Base-by-base conservation (phyloP, 1,140 invertebrate species). In the Mylabris phalerata region DNA sequence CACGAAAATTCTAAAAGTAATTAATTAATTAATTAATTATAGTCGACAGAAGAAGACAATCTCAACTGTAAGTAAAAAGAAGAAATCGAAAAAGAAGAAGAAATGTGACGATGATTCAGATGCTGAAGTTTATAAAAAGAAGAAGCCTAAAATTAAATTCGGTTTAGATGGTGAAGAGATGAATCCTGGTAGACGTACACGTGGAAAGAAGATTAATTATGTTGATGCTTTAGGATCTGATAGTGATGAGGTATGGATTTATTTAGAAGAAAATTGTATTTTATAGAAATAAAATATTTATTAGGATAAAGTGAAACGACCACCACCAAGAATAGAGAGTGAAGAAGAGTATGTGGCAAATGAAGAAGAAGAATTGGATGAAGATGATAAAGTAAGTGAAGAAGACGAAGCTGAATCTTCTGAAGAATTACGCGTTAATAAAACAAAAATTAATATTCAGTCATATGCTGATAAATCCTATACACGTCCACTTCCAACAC, bases 201-300 rank as follows among this genome's bases (percentile, higher is more conserved):
- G 86, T 47, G 86, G 86, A 2, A 79, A 83, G 27, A 85, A 86
- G 66, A 84, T 87, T 44, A 86, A 85, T 64, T 89, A 87, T 67
- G 77, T 85, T 40, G 84, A 87, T 67, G 78, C 78, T 60, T 76
- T 79, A 62, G 85, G 78, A 48, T 84, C 75, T 58, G 85, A 78
- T 65, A 82, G 78, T 57, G 82, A 84, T 60, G 81, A 83, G 70
- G 19, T 19, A 19, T 19, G 19, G 19, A 19, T 19, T 19, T 19
- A 19, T 19, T 19, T 19, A 19, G 19, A 19, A 19, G 19, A 19
- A 19, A 19, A 1, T 19, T 19, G 19, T 19, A 19, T 1, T 19
- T 19, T 19, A 19, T 19, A 2, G 0, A 19, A 19, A 19, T 19
- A 1, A 19, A 19, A 19, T 19, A 19, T 19, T 19, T 19, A 19